Evolutionary conservation across 2,888 invertebrate genomes (phyloP), one percentile per base, ranked within the genome.

Genomic region (Cantharis lateralis): DNA sequence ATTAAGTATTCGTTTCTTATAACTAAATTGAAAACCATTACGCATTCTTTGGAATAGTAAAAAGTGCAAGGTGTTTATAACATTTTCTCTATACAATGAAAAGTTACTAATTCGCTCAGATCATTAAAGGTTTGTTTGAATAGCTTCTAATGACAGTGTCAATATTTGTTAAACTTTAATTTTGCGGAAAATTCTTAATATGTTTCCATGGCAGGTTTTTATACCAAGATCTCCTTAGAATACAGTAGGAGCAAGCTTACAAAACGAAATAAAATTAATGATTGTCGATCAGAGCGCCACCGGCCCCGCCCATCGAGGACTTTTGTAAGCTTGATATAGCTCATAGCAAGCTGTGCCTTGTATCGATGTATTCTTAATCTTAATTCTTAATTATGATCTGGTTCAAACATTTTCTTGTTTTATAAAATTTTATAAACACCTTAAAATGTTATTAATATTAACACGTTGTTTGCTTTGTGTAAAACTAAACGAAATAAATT

Each of bases 391-490:
- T 24, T 24, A 24, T 24, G 24, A 24, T 24, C 7, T 24, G 24
- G 9, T 24, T 5, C 7, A 24, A 24, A 24, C 24, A 7, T 24
- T 24, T 24, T 24, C 69, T 20, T 28, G 24, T 20, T n/a, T n/a
- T 26, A 2, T 69, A 15, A 15, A 15, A 28, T 20, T 20, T 69
- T n/a, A 69, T 28, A 10, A 15, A 71, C 70, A 75, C 68, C 61
- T 64, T 13, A 13, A 13, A 16, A 16, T 63, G 63, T 16, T 66
- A 66, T 20, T 20, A 66, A 66, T 13, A 24, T 20, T 20, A 74
- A 63, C 66, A 18, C 70, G 74, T 74, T 73, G 74, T 66, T 62
- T 74, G 72, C 69, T 77, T 74, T 72, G 26, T 63, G 74, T 26
- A 26, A 73, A 73, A 48, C 68, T 15, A 28, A 74, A 77, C 71